phyloP scores from a whole-genome alignment of 2,888 invertebrate species.

The Prenolepis imparis region DNA sequence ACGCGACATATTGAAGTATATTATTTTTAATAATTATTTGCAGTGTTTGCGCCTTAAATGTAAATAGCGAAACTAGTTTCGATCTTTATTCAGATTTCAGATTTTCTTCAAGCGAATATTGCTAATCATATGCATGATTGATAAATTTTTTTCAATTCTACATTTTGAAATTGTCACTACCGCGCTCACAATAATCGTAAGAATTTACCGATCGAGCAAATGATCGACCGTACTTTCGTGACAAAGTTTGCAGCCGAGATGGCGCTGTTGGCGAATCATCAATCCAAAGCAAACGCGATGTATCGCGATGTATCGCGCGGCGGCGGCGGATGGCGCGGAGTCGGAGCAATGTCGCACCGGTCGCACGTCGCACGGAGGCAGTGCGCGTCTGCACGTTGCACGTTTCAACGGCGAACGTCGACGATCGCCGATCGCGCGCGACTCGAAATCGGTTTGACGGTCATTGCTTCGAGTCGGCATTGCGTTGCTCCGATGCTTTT shows the following conservation, averaged over 20 bases:
- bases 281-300: too few species aligned
- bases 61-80: too few species aligned
- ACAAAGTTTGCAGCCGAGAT: background rate
- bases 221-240: background rate
- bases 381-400: too few species aligned
- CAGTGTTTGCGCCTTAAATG: too few species aligned
- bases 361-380: too few species aligned
- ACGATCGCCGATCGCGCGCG: constrained; percentile 59
- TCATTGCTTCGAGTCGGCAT: too few species aligned
- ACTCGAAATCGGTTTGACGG: constrained; percentile 32
- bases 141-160: background rate
- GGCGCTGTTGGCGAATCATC: background rate
- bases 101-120: too few species aligned
- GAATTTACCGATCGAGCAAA: background rate
- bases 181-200: too few species aligned
- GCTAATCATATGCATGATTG: background rate
- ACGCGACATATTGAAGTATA: background rate
- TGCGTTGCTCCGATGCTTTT: background rate
- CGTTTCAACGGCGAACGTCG: constrained; percentile 45
- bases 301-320: too few species aligned
- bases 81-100: too few species aligned
- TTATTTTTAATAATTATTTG: too few species aligned
- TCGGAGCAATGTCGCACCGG: background rate
- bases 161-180: background rate
- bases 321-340: too few species aligned